A percentile compares a stretch with the other conserved stretches of the same genome.
Conservation (phyloP, 1,140 invertebrate genomes). For the Musca domestica region DNA sequence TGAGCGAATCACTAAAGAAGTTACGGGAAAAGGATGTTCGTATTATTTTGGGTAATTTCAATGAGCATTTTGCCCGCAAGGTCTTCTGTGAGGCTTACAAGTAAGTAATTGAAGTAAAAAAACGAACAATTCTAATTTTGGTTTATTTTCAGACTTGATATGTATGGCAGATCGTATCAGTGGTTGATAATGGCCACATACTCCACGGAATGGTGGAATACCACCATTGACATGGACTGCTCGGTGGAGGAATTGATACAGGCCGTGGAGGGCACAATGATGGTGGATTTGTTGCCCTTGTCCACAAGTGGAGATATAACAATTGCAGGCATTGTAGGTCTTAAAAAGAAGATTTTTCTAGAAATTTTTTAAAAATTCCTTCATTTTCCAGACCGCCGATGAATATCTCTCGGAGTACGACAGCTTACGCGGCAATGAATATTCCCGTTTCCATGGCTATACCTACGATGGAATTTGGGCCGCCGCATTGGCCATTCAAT, state of each 20-base stretch:
- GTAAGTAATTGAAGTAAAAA: conserved; percentile 49
- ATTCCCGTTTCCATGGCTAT: conserved; percentile 94
- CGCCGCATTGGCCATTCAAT: conserved; percentile 86
- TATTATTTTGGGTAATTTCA: conserved; percentile 96
- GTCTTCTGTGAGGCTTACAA: conserved; percentile 92
- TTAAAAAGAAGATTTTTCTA: too few species aligned
- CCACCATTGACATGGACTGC: conserved; percentile 63
- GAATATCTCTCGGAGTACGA: conserved; percentile 87
- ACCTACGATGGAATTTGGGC: conserved; percentile 97
- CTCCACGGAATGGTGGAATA: conserved; percentile 74
- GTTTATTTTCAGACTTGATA: conserved; percentile 61
- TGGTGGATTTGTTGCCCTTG: conserved; percentile 66
- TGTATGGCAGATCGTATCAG: conserved; percentile 91
- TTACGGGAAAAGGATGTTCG: conserved; percentile 90
- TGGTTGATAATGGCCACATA: conserved; percentile 95
- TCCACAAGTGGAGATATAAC: conserved; percentile 71
- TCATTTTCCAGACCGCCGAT: conserved; percentile 72
- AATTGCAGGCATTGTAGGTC: conserved; percentile 85
- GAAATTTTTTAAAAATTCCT: not conserved
- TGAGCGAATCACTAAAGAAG: conserved; percentile 76
- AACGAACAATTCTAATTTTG: not conserved
- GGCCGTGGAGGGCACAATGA: conserved; percentile 86
- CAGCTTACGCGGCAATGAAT: conserved; percentile 72
- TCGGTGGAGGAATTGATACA: conserved; percentile 71
- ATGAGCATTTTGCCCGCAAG: conserved; percentile 87